Evolutionary conservation across 2,797 vertebrate genomes (phyloP).

Genomic region (Gallirallus australis): DNA sequence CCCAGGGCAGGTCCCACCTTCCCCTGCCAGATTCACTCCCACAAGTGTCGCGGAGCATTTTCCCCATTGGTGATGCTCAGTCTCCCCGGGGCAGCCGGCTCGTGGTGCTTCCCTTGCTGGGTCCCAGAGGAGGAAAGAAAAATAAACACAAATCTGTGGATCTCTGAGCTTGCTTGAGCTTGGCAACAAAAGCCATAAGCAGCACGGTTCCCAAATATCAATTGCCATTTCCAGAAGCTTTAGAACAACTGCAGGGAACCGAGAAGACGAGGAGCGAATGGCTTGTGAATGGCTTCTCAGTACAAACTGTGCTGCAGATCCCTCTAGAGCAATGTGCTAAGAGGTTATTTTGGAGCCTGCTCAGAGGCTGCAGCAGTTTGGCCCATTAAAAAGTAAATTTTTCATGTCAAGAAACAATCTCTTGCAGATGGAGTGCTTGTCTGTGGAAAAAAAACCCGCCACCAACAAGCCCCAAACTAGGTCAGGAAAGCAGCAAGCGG

Average conservation of each 20-base stretch:
- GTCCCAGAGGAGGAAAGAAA: background rate
- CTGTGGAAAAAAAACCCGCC: background rate
- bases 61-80: background rate
- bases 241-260: background rate
- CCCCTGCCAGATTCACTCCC: background rate
- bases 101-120: background rate
- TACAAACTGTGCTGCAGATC: background rate
- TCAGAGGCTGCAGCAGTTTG: background rate
- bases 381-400: slow-evolving; percentile 62
- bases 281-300: slow-evolving; percentile 5
- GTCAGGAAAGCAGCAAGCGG: background rate
- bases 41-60: background rate
- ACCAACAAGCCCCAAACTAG: accelerated
- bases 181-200: background rate
- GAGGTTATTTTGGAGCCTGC: slow-evolving; percentile 18
- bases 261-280: background rate
- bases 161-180: background rate
- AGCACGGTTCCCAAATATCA: background rate
- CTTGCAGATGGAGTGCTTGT: background rate
- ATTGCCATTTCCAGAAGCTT: slow-evolving; percentile 6
- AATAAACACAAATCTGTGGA: background rate
- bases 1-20: background rate
- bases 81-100: background rate
- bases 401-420: slow-evolving; percentile 31
- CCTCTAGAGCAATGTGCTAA: slow-evolving; percentile 11